Percentiles rank a stretch among this genome's conserved stretches.
phyloP scores from a whole-genome alignment of 2,888 invertebrate genomes.

The Smittia aterrima region DNA sequence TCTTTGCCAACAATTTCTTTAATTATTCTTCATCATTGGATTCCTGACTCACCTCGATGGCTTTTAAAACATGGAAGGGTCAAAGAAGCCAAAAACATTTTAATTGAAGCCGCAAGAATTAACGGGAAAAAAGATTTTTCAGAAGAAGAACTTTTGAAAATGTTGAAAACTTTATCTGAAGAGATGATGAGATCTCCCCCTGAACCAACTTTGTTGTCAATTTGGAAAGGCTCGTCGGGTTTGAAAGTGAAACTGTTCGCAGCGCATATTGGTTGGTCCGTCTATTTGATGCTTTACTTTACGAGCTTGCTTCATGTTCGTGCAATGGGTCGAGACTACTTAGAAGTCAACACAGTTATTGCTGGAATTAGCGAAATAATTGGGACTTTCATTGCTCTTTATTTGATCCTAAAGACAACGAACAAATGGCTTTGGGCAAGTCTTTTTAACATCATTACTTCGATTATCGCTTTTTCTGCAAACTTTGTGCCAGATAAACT shows the following conservation, averaged over 20 bases:
- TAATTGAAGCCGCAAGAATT: conserved; percentile 51
- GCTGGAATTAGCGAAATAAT: conserved; percentile 54
- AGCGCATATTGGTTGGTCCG: conserved; percentile 45
- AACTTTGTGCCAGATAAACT: conserved; percentile 50
- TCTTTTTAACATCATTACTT: conserved; percentile 51
- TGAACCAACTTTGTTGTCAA: conserved; percentile 51
- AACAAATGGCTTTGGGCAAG: conserved; percentile 54
- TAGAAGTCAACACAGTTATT: conserved; percentile 53
- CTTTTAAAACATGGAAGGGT: conserved; percentile 53
- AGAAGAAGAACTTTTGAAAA: conserved; percentile 52
- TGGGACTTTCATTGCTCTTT: conserved; percentile 53
- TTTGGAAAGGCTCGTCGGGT: conserved; percentile 51
- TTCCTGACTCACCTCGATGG: conserved; percentile 57
- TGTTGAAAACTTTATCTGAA: conserved; percentile 52
- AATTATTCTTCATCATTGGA: conserved; percentile 53
- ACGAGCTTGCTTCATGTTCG: conserved; percentile 55
- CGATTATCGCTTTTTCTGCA: conserved; percentile 51
- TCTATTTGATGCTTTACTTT: conserved; percentile 54
- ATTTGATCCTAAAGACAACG: conserved; percentile 50
- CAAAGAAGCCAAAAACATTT: conserved; percentile 52
- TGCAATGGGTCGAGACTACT: conserved; percentile 54
- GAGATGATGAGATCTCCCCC: conserved; percentile 50
- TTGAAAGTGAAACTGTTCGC: conserved; percentile 25
- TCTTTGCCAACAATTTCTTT: conserved; percentile 54
- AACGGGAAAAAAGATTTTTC: conserved; percentile 52